Base-by-base conservation (phyloP, 2,113 vertebrate genomes). In the Perccottus glenii region DNA sequence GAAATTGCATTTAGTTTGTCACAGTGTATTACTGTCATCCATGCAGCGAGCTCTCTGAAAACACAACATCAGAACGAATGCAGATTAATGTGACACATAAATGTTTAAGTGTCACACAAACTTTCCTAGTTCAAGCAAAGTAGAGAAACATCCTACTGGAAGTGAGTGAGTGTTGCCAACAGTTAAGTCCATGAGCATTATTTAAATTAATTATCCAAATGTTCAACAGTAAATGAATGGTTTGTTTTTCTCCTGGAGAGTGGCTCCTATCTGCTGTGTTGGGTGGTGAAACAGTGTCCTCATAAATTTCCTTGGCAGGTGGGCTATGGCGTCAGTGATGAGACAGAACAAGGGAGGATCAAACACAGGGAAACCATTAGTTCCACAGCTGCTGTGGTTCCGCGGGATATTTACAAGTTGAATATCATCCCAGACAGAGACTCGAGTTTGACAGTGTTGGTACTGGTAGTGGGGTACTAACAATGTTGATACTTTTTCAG, bases 201-300 rank as follows among this genome's bases (percentile, higher is more conserved):
- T 87, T 90, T 77, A 85, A 77, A 88, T 90, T 83, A 85, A 86
- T 85, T 67, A 76, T 83, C 55, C 61, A 80, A 80, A 84, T 69
- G 67, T 67, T 52, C 45, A 56, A 64, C 64, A 73, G 65, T 70
- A 82, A 86, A 85, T 78, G 49, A 87, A 88, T 85, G 80, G 60
- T 86, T 90, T 83, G 75, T 90, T 89, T 89, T 77, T 65, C 35
- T 71, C 67, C 51, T n/a, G 66, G 62, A 78, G n/a, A 75, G 82
- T 75, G 67, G 78, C 42, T 73, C 56, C 45, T 73, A 75, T 78
- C 72, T 73, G 62, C 46, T 71, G 55, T 4, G 33, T 48, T 61
- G 77, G 76, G 72, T 68, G 77, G 63, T 80, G 67, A 79, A 69
- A 65, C 57, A 15, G 62, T 46, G 16, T 75, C 76, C 81, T 87